Conservation (phyloP, 2,888 invertebrate genomes). For the Lycocerus yunnanus region DNA sequence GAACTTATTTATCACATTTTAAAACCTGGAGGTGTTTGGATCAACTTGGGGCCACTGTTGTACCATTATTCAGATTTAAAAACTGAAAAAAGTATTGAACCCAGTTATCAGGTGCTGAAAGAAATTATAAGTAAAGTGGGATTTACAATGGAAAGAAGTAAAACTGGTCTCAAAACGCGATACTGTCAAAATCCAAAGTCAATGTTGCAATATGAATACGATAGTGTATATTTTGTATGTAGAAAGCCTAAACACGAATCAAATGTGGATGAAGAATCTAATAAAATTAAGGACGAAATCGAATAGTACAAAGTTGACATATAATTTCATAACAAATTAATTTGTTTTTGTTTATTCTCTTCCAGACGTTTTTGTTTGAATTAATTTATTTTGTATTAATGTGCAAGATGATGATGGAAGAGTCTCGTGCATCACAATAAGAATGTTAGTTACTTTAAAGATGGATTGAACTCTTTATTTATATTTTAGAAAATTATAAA, state of each 20-base stretch:
- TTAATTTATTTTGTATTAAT: neutral
- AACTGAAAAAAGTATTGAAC: conserved; percentile 89
- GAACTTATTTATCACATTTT: conserved; percentile 90
- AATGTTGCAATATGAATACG: conserved; percentile 91
- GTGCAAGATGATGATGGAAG: neutral
- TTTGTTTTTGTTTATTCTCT: neutral
- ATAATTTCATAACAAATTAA: neutral
- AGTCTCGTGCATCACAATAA: neutral
- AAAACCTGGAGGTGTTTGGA: conserved; percentile 88
- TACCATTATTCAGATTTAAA: conserved; percentile 90
- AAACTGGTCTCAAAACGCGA: conserved; percentile 78
- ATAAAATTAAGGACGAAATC: neutral
- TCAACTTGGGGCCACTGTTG: conserved; percentile 88
- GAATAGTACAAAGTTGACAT: neutral
- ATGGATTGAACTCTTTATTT: neutral
- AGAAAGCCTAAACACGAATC: conserved; percentile 67
- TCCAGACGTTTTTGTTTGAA: neutral
- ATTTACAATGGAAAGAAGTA: conserved; percentile 81
- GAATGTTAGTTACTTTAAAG: neutral
- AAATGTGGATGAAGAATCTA: neutral
- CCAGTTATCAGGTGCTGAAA: conserved; percentile 74
- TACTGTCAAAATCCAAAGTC: conserved; percentile 92
- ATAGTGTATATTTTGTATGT: conserved; percentile 91
- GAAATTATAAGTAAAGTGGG: conserved; percentile 81
- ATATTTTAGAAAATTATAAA: neutral